Conservation (phyloP, 2,797 vertebrate genomes). For the Psittacula echo region DNA sequence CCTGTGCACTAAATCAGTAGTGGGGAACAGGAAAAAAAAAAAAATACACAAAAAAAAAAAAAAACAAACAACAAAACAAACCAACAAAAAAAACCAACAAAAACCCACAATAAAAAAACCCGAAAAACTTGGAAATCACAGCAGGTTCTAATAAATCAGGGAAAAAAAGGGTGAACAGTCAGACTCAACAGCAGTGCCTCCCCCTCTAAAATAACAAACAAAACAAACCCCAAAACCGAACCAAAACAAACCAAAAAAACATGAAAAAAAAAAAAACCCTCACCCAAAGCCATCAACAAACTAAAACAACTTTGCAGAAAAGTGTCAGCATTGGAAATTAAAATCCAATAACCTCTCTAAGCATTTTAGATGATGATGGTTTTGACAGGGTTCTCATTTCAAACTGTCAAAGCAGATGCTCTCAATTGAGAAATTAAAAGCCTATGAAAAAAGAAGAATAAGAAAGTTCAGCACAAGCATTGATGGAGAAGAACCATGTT, state of each 20-base stretch:
- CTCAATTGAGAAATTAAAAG: not conserved
- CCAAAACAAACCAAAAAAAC: not conserved
- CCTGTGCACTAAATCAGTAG: slow-evolving; percentile 3
- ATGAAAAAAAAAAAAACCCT: not conserved
- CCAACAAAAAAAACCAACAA: too few relatives aligned
- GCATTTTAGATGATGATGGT: not conserved
- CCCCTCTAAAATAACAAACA: not conserved
- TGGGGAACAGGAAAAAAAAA: not conserved
- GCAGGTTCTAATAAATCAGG: not conserved
- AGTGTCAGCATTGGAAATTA: not conserved
- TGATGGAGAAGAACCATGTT: not conserved
- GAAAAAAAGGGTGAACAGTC: not conserved
- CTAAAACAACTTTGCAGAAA: not conserved
- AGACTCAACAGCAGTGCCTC: not conserved
- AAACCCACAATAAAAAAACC: too few relatives aligned
- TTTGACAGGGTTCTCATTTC: not conserved
- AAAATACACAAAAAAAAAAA: too few relatives aligned
- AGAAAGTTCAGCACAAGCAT: not conserved
- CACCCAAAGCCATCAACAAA: not conserved
- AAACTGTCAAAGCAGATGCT: not conserved
- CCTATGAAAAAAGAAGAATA: not conserved
- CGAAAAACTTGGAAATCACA: not conserved
- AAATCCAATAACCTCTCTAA: not conserved
- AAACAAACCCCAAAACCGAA: not conserved
- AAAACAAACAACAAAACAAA: too few relatives aligned